phyloP scores from a whole-genome alignment of 37 sponge, comb jelly and placozoan genomes.

The Agelas oroides region DNA sequence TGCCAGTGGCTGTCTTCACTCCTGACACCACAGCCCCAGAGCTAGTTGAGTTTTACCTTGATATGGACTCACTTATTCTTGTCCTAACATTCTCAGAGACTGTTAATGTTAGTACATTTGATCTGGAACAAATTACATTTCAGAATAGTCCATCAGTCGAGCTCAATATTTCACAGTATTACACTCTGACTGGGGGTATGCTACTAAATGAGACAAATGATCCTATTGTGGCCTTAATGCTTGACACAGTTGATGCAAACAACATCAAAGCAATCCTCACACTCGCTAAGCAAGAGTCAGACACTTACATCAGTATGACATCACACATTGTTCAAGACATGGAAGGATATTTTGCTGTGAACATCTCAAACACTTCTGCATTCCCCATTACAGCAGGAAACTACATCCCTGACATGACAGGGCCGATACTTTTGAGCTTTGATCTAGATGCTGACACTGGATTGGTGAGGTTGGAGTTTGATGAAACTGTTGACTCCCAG shows the following conservation, averaged over 20 bases:
- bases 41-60: slow-evolving; percentile 54
- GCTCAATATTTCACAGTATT: slow-evolving; percentile 11
- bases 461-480: slow-evolving; percentile 76
- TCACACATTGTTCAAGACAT: slow-evolving; percentile 64
- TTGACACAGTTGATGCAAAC: slow-evolving; percentile 76
- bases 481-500: slow-evolving; percentile 78
- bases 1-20: slow-evolving; percentile 45
- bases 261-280: slow-evolving; percentile 66
- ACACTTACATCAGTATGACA: slow-evolving; percentile 73
- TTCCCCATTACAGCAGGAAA: slow-evolving; percentile 1
- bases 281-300: slow-evolving; percentile 49
- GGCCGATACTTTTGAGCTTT: slow-evolving; percentile 66
- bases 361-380: slow-evolving; percentile 44
- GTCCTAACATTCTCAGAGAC: slow-evolving; percentile 88
- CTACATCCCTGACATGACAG: slow-evolving; percentile 65
- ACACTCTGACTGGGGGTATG: slow-evolving; percentile 64
- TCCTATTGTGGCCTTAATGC: slow-evolving; percentile 48
- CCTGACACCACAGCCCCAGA: slow-evolving; percentile 67
- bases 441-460: slow-evolving; percentile 82
- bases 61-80: slow-evolving; percentile 75
- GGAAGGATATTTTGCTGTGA: slow-evolving; percentile 49
- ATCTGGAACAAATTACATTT: slow-evolving; percentile 51
- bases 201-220: slow-evolving; percentile 42
- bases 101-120: slow-evolving; percentile 68
- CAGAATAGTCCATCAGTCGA: slow-evolving; percentile 13